Evolutionary conservation across 30 jellyfish, hydroid and myxozoan species (phyloP).

Genomic region (Aurelia coerulea): DNA sequence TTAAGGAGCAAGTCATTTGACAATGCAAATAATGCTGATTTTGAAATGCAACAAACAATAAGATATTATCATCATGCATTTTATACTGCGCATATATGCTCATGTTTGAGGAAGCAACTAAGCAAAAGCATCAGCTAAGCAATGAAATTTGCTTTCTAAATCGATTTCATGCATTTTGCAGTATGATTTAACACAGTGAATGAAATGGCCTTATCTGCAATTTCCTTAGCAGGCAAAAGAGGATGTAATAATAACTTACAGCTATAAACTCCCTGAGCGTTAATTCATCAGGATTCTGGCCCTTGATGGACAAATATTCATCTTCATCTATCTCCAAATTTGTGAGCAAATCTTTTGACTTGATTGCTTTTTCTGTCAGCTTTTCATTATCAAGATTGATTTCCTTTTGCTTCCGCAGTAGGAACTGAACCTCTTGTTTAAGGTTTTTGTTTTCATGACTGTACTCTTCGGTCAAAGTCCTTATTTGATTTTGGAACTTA

Average conservation of each 20-base stretch:
- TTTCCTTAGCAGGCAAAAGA: no score
- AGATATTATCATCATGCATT: no score
- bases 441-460: slow-evolving; percentile 41
- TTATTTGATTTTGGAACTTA: slow-evolving; percentile 59
- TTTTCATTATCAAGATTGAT: slow-evolving; percentile 27
- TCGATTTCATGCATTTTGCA: no score
- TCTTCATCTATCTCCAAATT: slow-evolving; percentile 67
- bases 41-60: no score
- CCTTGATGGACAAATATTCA: slow-evolving; percentile 68
- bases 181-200: no score
- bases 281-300: slow-evolving; percentile 56
- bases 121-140: no score
- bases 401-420: slow-evolving; percentile 40
- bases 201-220: no score
- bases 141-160: no score
- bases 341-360: slow-evolving; percentile 24
- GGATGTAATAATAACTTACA: slow-evolving; percentile 31
- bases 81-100: no score
- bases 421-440: slow-evolving; percentile 59
- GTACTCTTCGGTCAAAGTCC: slow-evolving; percentile 19
- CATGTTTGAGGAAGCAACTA: no score
- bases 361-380: slow-evolving; percentile 40
- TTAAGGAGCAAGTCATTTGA: no score
- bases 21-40: no score
- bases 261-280: slow-evolving; percentile 74